These are phyloP conservation scores for Brachionus plicatilis DNA, from an alignment of 1,140 invertebrate species.

Conservation along the genomic window DNA sequence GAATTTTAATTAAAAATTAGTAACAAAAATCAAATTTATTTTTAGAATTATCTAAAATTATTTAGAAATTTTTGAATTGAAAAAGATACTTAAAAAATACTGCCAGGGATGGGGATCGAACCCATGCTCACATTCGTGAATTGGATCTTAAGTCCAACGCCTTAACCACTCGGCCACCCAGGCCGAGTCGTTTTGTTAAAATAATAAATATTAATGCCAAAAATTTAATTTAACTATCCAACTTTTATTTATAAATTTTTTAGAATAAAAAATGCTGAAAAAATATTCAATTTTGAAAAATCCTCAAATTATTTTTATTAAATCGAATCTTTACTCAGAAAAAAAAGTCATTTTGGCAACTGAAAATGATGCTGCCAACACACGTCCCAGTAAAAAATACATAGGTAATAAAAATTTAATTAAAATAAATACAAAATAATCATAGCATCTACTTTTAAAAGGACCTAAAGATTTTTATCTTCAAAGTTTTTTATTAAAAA, in stretches of 20 bases:
- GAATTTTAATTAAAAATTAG: too few relatives aligned
- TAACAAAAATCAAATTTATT: too few relatives aligned
- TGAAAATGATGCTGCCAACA: background rate
- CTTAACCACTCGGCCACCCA: constrained; percentile 37
- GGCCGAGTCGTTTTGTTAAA: background rate
- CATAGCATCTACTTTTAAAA: background rate
- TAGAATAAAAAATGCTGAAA: background rate
- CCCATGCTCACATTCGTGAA: constrained; percentile 39
- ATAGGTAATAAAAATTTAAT: background rate
- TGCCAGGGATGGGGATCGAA: constrained; percentile 39
- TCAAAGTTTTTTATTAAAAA: background rate
- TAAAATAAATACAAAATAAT: too few relatives aligned
- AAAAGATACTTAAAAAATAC: background rate
- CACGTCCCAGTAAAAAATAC: background rate
- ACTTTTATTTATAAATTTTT: background rate
- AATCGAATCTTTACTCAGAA: background rate
- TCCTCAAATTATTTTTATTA: background rate
- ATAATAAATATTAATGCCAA: background rate
- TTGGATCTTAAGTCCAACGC: constrained; percentile 39
- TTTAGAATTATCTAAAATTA: background rate
- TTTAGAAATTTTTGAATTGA: background rate
- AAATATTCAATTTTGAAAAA: background rate
- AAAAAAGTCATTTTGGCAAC: background rate
- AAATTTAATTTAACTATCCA: background rate
- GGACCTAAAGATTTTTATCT: background rate